A percentile compares a stretch with the other conserved stretches of the same genome.
These are phyloP conservation scores for Didymodactylos carnosus DNA, from an alignment of 2,888 invertebrate species.

Conservation along the genomic window DNA sequence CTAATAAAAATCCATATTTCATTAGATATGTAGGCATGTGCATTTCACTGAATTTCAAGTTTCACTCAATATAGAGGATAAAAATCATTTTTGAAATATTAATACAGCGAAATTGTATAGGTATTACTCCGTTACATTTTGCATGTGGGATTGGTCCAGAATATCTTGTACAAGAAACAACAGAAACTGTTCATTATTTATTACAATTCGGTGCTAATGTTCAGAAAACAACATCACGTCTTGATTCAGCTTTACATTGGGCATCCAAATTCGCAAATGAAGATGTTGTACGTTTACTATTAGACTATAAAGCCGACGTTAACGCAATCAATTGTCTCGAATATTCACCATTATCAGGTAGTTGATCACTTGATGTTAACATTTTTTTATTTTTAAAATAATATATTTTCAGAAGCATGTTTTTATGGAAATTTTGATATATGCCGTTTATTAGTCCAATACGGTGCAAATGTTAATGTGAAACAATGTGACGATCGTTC, in stretches of 20 bases:
- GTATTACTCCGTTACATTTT: conserved; percentile 10
- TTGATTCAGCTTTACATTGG: conserved; percentile 11
- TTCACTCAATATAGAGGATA: no score
- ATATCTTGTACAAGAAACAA: conserved; percentile 1
- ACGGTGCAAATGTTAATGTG: background rate
- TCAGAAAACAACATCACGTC: background rate
- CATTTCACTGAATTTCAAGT: background rate
- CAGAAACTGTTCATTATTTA: background rate
- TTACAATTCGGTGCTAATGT: background rate
- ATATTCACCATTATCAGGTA: background rate
- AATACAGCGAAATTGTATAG: no score
- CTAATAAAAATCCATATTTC: no score
- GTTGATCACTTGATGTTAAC: no score
- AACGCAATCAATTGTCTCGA: background rate
- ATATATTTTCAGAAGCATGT: background rate
- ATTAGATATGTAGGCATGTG: no score
- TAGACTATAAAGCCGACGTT: background rate
- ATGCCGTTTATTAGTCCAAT: background rate
- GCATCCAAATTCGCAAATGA: conserved; percentile 6
- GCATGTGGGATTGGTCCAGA: conserved; percentile 10
- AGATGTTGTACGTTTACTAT: background rate
- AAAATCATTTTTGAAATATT: no score
- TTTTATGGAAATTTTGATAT: background rate
- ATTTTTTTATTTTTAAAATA: background rate
- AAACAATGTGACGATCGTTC: background rate